These are phyloP conservation scores for Panthera leo DNA, from an alignment of 2,113 vertebrate genomes.

Conservation along the genomic window DNA sequence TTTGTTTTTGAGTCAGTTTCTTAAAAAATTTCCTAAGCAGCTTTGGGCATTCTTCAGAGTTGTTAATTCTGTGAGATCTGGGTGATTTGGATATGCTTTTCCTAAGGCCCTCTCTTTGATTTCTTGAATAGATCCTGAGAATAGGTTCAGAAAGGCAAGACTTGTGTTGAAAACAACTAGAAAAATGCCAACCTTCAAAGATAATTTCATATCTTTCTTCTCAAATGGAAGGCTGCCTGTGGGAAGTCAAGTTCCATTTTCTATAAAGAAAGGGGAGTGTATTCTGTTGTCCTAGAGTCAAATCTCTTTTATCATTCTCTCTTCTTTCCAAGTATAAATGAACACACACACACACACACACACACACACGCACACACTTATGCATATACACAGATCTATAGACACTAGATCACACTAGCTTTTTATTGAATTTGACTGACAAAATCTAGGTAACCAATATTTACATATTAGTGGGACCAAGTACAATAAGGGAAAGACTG, in stretches of 20 bases:
- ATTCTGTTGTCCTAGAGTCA: background rate
- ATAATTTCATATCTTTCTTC: background rate
- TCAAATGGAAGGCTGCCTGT: background rate
- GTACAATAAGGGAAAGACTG: background rate
- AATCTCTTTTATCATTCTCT: background rate
- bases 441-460: background rate
- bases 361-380: background rate
- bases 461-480: background rate
- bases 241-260: background rate
- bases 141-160: background rate
- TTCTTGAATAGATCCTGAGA: background rate
- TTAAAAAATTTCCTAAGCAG: background rate
- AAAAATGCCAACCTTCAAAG: background rate
- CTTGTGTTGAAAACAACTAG: background rate
- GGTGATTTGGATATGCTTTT: background rate
- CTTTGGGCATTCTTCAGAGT: background rate
- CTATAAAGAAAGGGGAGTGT: background rate
- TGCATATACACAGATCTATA: background rate
- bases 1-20: background rate
- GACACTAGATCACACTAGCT: background rate
- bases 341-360: accelerated
- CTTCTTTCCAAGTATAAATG: background rate
- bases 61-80: background rate
- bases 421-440: background rate
- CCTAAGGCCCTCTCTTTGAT: background rate